These are phyloP conservation scores for Auanema freiburgensis DNA, from an alignment of 2,888 invertebrate genomes.

Conservation along the genomic window DNA sequence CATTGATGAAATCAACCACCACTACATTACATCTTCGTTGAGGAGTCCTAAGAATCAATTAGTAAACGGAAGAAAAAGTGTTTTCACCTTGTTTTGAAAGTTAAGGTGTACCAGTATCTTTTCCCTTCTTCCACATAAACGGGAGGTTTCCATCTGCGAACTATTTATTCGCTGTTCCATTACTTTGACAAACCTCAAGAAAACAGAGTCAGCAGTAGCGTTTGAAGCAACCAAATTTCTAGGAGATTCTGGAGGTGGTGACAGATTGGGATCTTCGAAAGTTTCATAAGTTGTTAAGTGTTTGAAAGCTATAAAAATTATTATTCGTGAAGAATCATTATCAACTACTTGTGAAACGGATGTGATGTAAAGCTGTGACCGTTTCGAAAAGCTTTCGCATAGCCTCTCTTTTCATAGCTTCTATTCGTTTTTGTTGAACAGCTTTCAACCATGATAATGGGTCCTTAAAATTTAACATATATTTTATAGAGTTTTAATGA, in stretches of 20 bases:
- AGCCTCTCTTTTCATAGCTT: constrained; percentile 63
- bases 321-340: background rate
- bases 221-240: constrained; percentile 35
- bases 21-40: constrained; percentile 53
- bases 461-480: constrained; percentile 37
- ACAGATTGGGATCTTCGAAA: constrained; percentile 28
- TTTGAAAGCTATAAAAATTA: constrained; percentile 32
- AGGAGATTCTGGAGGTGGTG: constrained; percentile 11
- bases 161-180: background rate
- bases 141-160: constrained; percentile 52
- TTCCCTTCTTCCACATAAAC: constrained; percentile 51
- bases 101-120: constrained; percentile 62
- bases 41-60: constrained; percentile 43
- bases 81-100: constrained; percentile 50
- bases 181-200: constrained; percentile 25
- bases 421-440: constrained; percentile 61
- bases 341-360: constrained; percentile 45
- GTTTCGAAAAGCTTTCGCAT: constrained; percentile 63
- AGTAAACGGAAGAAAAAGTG: background rate
- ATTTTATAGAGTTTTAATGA: background rate
- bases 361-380: constrained; percentile 59
- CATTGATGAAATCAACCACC: constrained; percentile 59
- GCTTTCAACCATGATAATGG: constrained; percentile 62
- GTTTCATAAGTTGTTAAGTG: constrained; percentile 39
- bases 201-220: constrained; percentile 60